Percentiles rank a stretch among this genome's conserved stretches.
These are phyloP conservation scores for Parauchenoglanis punctatus DNA, from an alignment of 2,797 vertebrate species.

Conservation along the genomic window DNA sequence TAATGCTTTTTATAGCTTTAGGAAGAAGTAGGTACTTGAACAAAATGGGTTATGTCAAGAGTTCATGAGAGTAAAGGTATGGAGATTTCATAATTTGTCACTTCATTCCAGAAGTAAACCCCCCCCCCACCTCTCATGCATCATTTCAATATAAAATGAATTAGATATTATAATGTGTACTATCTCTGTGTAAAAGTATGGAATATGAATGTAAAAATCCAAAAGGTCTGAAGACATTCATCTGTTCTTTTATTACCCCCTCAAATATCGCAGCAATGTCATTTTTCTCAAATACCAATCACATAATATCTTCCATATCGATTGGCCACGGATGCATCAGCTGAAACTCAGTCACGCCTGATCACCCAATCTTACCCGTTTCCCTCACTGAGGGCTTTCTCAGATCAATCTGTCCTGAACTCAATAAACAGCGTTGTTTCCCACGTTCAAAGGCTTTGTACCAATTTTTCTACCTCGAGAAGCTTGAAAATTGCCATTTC, in stretches of 20 bases:
- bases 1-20: background rate
- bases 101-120: too few species aligned
- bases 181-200: background rate
- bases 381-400: conserved; percentile 33
- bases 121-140: too few species aligned
- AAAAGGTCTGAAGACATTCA: background rate
- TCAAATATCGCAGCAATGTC: background rate
- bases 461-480: conserved; percentile 27
- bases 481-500: conserved; percentile 50
- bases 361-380: conserved; percentile 30
- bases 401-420: conserved; percentile 34
- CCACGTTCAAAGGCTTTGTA: conserved; percentile 31
- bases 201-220: background rate
- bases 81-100: background rate
- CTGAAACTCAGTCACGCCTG: conserved; percentile 19
- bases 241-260: background rate
- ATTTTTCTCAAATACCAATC: conserved; percentile 9
- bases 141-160: background rate
- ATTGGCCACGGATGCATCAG: conserved; percentile 33
- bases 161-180: background rate
- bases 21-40: background rate
- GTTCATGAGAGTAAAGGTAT: background rate
- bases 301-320: conserved; percentile 31
- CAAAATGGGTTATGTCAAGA: background rate
- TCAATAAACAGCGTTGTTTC: conserved; percentile 46